Base-by-base conservation (phyloP, 2,113 vertebrate genomes). In the Loxodonta africana region DNA sequence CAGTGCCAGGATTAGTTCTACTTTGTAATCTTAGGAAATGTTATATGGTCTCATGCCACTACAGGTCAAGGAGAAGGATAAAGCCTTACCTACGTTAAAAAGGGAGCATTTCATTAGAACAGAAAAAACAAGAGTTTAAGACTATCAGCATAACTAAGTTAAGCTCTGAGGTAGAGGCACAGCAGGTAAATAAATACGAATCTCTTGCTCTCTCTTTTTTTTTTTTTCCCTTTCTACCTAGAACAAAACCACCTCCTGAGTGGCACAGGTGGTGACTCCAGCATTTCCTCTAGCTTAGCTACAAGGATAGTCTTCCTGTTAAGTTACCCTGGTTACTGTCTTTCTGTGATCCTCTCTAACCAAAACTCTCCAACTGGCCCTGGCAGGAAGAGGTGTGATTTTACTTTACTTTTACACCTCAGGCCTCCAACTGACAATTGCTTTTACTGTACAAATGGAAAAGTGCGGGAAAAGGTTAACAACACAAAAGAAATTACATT, bases 1-100 rank as follows among this genome's bases (percentile, higher is more conserved):
- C 94, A 96, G 1, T 62, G 95, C 89, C 89, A 87, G 69, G 96
- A 96, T 95, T 94, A 95, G 93, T 73, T 65, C 91, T 88, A 83
- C 63, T 88, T 92, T 96, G 91, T 84, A 96, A 91, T 26, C 85
- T 97, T 96, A 90, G 73, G 60, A 90, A 87, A 93, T 94, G 96
- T 91, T 95, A 78, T 26, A n/a, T 37, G 91, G 20, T 95, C 85
- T 74, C 93, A 53, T 0, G 76, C 88, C 92, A 97, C 95, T 96
- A 63, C 12, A 89, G 77, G 91, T 95, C 88, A 96, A 73, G 78
- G 48, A 96, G 82, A 84, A 94, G 74, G 23, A 86, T 46, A 96
- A 96, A 98, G 92, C 90, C 97, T 98, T 82, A 97, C 97, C 95
- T 98, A 97, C 0, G 20, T 62, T 90, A 57, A 97, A 96, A 88